phyloP scores from a whole-genome alignment of 1,140 invertebrate species.

The Drosophila kohkoa region DNA sequence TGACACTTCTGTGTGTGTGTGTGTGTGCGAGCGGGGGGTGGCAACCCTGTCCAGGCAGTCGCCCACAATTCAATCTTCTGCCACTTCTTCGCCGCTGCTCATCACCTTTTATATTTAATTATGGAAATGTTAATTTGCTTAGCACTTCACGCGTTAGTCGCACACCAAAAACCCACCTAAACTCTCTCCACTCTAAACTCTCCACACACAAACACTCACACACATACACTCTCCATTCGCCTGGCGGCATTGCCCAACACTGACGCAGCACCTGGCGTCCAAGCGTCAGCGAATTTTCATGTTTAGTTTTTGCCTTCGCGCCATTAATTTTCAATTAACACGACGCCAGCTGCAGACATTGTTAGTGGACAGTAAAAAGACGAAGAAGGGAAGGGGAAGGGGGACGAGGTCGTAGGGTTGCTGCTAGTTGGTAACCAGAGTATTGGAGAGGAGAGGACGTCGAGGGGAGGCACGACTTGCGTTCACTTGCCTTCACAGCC shows the following conservation, averaged over 20 bases:
- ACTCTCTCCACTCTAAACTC: neutral
- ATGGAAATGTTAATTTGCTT: conserved; percentile 81
- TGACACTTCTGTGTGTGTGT: conserved; percentile 22
- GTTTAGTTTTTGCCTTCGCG: conserved; percentile 78
- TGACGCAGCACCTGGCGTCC: conserved; percentile 52
- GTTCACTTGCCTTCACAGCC: conserved; percentile 21
- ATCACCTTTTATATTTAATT: conserved; percentile 73
- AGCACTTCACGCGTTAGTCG: conserved; percentile 61
- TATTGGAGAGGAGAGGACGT: neutral
- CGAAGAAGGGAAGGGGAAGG: neutral
- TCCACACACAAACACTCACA: conserved; percentile 2
- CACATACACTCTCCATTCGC: neutral
- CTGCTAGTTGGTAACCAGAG: neutral
- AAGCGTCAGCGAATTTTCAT: conserved; percentile 70
- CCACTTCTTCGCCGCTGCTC: conserved; percentile 45
- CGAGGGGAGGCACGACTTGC: conserved; percentile 2
- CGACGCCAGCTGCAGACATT: conserved; percentile 69
- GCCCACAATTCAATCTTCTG: neutral
- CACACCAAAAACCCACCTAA: neutral
- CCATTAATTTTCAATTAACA: conserved; percentile 84
- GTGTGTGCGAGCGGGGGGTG: neutral
- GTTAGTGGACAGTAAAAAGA: neutral
- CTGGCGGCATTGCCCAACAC: neutral
- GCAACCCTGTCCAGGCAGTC: neutral
- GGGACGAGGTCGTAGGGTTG: neutral